Conservation (phyloP, 1,140 invertebrate species). For the Tetramorium alpestre region DNA sequence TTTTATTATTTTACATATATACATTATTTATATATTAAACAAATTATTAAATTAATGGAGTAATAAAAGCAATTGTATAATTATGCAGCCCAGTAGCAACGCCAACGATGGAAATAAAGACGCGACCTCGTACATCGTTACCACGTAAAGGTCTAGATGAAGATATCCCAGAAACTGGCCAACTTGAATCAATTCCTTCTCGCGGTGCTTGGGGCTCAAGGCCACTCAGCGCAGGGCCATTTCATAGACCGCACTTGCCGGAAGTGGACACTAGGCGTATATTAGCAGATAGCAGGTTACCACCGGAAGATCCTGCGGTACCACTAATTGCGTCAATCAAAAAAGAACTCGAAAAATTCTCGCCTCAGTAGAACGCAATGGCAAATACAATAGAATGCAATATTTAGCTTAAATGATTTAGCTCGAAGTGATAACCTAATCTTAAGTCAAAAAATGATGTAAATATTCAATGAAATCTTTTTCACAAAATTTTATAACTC, state of each 20-base stretch:
- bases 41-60: background rate
- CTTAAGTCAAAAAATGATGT: slow-evolving; percentile 25
- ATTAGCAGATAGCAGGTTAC: slow-evolving; percentile 84
- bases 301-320: slow-evolving; percentile 87
- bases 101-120: slow-evolving; percentile 67
- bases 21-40: background rate
- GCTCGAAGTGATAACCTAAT: background rate
- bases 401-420: slow-evolving; percentile 8
- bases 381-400: slow-evolving; percentile 27
- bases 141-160: slow-evolving; percentile 67
- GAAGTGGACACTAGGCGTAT: slow-evolving; percentile 85
- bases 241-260: slow-evolving; percentile 86
- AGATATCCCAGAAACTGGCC: slow-evolving; percentile 76
- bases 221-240: slow-evolving; percentile 88
- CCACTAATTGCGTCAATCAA: slow-evolving; percentile 89
- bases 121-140: slow-evolving; percentile 83
- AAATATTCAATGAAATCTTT: slow-evolving; percentile 64
- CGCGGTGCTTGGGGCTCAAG: slow-evolving; percentile 86
- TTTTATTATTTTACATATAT: background rate
- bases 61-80: background rate
- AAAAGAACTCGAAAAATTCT: slow-evolving; percentile 87
- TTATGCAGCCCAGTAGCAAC: slow-evolving; percentile 70
- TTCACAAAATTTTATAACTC: slow-evolving; percentile 42
- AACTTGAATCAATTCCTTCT: slow-evolving; percentile 71
- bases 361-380: slow-evolving; percentile 50